A percentile compares a stretch with the other conserved stretches of the same genome.
These are phyloP conservation scores for Galeopsomyia nigrocyanea DNA, from an alignment of 2,888 invertebrate genomes.

Conservation along the genomic window DNA sequence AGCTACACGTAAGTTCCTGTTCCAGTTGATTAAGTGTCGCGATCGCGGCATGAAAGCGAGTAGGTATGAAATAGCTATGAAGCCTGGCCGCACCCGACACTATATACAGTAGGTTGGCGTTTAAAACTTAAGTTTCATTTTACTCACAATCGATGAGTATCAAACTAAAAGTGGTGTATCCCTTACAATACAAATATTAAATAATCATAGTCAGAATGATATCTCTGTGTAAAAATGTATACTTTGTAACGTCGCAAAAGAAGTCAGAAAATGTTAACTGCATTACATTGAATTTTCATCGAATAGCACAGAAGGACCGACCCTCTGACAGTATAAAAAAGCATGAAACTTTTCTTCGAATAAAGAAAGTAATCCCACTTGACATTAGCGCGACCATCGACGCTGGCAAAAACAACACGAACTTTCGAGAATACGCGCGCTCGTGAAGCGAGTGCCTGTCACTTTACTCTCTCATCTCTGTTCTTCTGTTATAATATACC, in stretches of 20 bases:
- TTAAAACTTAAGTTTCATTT: conserved; percentile 74
- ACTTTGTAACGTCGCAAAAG: neutral
- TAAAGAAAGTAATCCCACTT: neutral
- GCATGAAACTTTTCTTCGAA: conserved; percentile 10
- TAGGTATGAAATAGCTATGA: too few species aligned
- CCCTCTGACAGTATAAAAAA: conserved; percentile 42
- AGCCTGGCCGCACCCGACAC: too few species aligned
- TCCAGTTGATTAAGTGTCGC: too few species aligned
- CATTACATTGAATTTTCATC: conserved; percentile 18
- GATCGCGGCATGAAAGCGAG: too few species aligned
- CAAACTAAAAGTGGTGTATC: conserved; percentile 10
- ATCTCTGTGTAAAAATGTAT: conserved; percentile 25
- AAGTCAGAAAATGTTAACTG: neutral
- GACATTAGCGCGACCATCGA: conserved; percentile 26
- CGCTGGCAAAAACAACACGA: conserved; percentile 35
- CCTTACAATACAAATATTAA: conserved; percentile 32
- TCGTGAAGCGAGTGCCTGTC: neutral
- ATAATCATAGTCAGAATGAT: conserved; percentile 16
- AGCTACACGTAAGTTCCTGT: too few species aligned
- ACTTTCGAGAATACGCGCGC: conserved; percentile 1
- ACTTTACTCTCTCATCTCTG: too few species aligned
- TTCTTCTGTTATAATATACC: too few species aligned
- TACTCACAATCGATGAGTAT: neutral
- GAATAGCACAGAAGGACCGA: conserved; percentile 29
- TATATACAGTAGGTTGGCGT: too few species aligned